Base-by-base conservation (phyloP, 2,797 vertebrate species). In the Acrocephalus scirpaceus region DNA sequence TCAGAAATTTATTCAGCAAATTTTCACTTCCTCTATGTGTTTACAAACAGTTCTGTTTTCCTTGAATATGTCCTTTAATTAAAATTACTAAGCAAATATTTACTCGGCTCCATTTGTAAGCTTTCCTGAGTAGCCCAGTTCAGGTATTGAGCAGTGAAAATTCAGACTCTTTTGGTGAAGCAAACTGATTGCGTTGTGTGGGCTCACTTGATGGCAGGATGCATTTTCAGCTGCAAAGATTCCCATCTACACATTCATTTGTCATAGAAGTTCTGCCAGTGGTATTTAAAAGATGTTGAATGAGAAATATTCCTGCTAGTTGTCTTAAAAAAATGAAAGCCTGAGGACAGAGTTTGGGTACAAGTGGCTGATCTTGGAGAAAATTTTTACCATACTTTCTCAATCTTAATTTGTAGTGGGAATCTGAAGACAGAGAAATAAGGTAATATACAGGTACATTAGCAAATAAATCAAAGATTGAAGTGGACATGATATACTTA, bases 1-100 rank as follows among this genome's bases (percentile, higher is more conserved):
- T 64, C 53, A 47, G 56, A 64, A 86, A 92, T 92, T 56, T 92
- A 92, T 90, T 79, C 90, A 61, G 80, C 60, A 57, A n/a, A 57
- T 92, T 82, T 85, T 82, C 6, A 13, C 83, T 80, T 84, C 76
- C 56, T 95, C 77, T 40, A 9, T 4, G 0, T 95, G 74, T 94
- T 94, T 97, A 91, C 90, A 84, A 93, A 96, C 88, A 93, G 38
- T 76, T 77, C 36, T 85, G 18, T 20, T 88, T 91, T 57, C 60
- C 62, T 86, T 70, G 42, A 73, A n/a, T 50, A 32, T 23, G 51
- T 61, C 57, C 38, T 87, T 73, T 72, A 44, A 50, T 95, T 72
- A 48, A 86, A 78, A 10, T 27, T 29, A 78, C 48, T 32, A 25
- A 60, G 40, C 30, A 91, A 75, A 61, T 74, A 61, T 51, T 76